Base-by-base conservation (phyloP, 2,888 invertebrate species). In the Ochlodes sylvanus region DNA sequence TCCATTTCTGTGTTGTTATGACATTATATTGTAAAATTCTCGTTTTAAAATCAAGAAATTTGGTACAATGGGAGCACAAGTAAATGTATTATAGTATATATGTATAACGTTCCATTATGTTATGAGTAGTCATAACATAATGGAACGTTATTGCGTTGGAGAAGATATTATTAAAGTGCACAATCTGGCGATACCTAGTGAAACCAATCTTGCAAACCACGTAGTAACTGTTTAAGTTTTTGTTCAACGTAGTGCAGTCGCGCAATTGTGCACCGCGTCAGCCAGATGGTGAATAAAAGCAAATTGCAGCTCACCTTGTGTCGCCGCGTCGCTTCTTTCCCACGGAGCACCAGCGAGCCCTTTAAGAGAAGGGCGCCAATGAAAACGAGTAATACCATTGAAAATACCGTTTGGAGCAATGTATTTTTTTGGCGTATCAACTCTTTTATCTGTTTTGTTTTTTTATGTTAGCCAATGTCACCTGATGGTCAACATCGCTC, bases 231-330 rank as follows among this genome's bases (percentile, higher is more conserved):
- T 68, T 72, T 71, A 75, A 76, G 75, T 79, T 81, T 85, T 85
- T 82, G 74, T 76, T 77, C 75, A 69, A 71, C 79, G 80, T 76
- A 75, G 76, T 76, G 75, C 77, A 83, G 84, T 83, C 80, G 78
- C 75, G 80, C 82, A 82, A 82, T 83, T 80, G 73, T 71, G 74
- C 76, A 72, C 72, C 76, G 27, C 27, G 27, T 5, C 27, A 2
- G 74, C 81, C 82, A 83, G 82, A 81, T 82, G 82, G 76, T 80
- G 80, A 77, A 81, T 79, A 85, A 85, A 84, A 82, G 84, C 82
- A 84, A 88, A 86, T 84, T 85, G 84, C 83, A 79, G 73, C 79
- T 80, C 85, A 86, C 85, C 86, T 88, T 83, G 81, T 81, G 71
- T 72, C 71, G 62, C 72, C 73, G 69, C 75, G 19, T 17, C 50